Conservation (phyloP, 2,797 vertebrate genomes). For the Ptychadena robeensis region DNA sequence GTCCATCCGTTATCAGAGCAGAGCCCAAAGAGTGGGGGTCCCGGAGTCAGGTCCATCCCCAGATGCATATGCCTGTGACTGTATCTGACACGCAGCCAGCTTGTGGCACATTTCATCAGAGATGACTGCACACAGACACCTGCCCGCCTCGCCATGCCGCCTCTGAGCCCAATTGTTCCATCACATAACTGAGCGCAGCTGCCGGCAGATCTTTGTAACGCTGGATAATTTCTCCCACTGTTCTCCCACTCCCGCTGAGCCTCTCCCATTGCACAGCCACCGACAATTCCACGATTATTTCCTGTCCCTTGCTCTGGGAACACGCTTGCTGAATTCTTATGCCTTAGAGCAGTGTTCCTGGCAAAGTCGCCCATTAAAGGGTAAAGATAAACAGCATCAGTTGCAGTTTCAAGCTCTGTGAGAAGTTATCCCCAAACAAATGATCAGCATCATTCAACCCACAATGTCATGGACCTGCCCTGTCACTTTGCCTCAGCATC, state of each 20-base stretch:
- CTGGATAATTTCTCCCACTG: slow-evolving; percentile 9
- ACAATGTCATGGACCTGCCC: background rate
- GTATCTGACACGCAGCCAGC: slow-evolving; percentile 18
- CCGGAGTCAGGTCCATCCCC: background rate
- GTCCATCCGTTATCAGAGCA: no score
- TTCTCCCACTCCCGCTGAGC: background rate
- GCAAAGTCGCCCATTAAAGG: no score
- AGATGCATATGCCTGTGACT: slow-evolving; percentile 20
- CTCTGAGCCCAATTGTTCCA: slow-evolving; percentile 30
- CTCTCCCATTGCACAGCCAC: slow-evolving; percentile 11
- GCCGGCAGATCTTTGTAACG: slow-evolving; percentile 7
- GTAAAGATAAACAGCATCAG: background rate
- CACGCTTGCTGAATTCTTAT: background rate
- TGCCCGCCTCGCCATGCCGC: slow-evolving; percentile 7
- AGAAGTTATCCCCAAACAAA: background rate
- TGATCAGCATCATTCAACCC: background rate
- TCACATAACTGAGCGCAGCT: slow-evolving; percentile 47
- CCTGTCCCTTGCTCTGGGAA: background rate
- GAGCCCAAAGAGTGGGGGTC: background rate
- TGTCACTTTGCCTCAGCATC: no score
- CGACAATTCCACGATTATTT: background rate
- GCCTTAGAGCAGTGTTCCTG: background rate
- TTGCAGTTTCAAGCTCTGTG: no score
- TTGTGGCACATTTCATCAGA: slow-evolving; percentile 42
- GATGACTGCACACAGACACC: slow-evolving; percentile 39